Percentiles rank a stretch among this genome's conserved stretches.
These are phyloP conservation scores for Thripadectes ignobilis DNA, from an alignment of 2,797 vertebrate species.

Conservation along the genomic window DNA sequence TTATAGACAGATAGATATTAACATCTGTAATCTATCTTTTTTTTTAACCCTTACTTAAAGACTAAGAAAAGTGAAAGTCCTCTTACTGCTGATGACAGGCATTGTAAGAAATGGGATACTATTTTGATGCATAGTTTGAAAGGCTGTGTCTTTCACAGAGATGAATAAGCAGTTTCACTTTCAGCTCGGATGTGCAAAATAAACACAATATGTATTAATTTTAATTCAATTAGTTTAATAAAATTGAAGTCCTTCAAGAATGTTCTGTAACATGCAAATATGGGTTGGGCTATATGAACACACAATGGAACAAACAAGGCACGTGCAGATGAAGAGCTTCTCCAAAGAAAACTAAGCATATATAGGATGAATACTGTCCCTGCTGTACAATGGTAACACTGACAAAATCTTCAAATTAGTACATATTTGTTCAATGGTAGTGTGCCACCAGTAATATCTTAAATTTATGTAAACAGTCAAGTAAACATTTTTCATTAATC, in stretches of 20 bases:
- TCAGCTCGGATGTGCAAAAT: neutral
- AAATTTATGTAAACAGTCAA: neutral
- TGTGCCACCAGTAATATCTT: neutral
- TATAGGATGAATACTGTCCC: neutral
- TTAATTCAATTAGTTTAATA: neutral
- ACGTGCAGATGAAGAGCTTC: neutral
- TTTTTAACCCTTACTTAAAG: neutral
- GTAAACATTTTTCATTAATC: neutral
- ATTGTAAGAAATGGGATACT: neutral
- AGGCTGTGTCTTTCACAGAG: neutral
- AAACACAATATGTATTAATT: neutral
- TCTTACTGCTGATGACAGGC: neutral
- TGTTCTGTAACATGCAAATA: neutral
- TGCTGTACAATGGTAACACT: neutral
- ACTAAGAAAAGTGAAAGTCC: neutral
- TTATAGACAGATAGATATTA: neutral
- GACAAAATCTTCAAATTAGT: neutral
- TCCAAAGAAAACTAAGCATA: neutral
- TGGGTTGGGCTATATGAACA: neutral
- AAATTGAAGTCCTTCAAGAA: neutral
- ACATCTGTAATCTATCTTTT: neutral
- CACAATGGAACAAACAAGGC: neutral
- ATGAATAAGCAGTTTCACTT: neutral
- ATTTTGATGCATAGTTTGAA: neutral
- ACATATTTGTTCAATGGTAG: accelerated